Conservation (phyloP, 1,140 invertebrate genomes). For the Drosophila ficusphila region DNA sequence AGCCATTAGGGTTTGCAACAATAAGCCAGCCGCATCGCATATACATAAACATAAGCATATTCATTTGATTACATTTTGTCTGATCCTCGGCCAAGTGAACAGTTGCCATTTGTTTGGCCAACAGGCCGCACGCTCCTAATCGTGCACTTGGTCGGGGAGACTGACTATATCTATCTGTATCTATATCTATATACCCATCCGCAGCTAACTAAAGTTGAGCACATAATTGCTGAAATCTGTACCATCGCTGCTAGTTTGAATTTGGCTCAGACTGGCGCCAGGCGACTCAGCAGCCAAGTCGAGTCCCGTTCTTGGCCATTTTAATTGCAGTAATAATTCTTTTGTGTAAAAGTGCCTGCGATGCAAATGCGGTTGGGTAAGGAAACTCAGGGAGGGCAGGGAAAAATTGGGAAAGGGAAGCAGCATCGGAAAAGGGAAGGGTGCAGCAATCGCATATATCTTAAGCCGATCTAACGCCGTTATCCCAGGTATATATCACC, state of each 20-base stretch:
- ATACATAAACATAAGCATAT: slow-evolving; percentile 13
- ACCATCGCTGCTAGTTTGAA: slow-evolving; percentile 14
- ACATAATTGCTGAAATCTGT: slow-evolving; percentile 58
- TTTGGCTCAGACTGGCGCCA: slow-evolving; percentile 68
- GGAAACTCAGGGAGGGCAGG: slow-evolving; percentile 13
- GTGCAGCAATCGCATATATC: slow-evolving; percentile 54
- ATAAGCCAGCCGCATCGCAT: slow-evolving; percentile 1
- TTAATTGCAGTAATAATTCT: slow-evolving; percentile 50
- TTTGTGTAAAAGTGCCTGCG: slow-evolving; percentile 25
- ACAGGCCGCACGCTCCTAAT: slow-evolving; percentile 37
- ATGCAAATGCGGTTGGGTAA: slow-evolving; percentile 39
- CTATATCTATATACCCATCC: slow-evolving; percentile 49
- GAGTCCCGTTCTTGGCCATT: slow-evolving; percentile 19
- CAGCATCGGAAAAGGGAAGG: slow-evolving; percentile 41
- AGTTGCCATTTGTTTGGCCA: slow-evolving; percentile 59
- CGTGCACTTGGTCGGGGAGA: slow-evolving; percentile 37
- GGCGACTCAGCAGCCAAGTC: slow-evolving; percentile 44
- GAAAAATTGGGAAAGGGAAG: slow-evolving; percentile 10
- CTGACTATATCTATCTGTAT: slow-evolving; percentile 27
- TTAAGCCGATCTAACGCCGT: slow-evolving; percentile 75
- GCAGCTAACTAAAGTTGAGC: slow-evolving; percentile 57
- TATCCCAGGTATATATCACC: slow-evolving; percentile 66
- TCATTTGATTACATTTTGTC: slow-evolving; percentile 24
- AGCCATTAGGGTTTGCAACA: slow-evolving; percentile 17
- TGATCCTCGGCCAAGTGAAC: slow-evolving; percentile 49